Evolutionary conservation across 2,113 vertebrate species (phyloP).

Genomic region (Apaloderma vittatum): DNA sequence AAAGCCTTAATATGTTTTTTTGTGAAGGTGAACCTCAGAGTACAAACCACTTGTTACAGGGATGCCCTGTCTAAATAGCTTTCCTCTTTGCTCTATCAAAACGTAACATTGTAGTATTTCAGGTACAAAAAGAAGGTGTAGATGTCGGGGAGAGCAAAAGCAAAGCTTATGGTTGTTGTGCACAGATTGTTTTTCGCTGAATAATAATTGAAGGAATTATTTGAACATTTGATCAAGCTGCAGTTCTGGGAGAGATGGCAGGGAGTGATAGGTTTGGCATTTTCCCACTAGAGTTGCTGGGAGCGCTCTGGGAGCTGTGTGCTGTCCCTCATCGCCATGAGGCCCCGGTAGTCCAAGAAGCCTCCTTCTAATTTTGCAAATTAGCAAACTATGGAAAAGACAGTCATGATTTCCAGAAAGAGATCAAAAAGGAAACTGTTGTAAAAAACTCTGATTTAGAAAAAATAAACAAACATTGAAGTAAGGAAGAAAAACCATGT

Average conservation of each 20-base stretch:
- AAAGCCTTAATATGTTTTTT: neutral
- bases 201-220: neutral
- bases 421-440: neutral
- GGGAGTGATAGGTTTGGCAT: neutral
- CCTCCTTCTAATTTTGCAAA: neutral
- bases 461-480: neutral
- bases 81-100: neutral
- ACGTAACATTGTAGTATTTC: neutral
- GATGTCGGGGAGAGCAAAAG: neutral
- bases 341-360: neutral
- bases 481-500: neutral
- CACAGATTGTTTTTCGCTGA: neutral
- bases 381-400: neutral
- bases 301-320: neutral
- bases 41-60: neutral
- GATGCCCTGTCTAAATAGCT: neutral
- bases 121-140: neutral
- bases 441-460: neutral
- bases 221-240: neutral
- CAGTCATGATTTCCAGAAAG: neutral
- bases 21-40: neutral
- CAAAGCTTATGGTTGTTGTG: neutral
- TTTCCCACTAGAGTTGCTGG: neutral
- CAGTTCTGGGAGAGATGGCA: neutral
- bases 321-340: too few relatives aligned